Evolutionary conservation across 1,140 invertebrate species (phyloP), one percentile per base, ranked within the genome.

Genomic region (Heliconius nattereri): DNA sequence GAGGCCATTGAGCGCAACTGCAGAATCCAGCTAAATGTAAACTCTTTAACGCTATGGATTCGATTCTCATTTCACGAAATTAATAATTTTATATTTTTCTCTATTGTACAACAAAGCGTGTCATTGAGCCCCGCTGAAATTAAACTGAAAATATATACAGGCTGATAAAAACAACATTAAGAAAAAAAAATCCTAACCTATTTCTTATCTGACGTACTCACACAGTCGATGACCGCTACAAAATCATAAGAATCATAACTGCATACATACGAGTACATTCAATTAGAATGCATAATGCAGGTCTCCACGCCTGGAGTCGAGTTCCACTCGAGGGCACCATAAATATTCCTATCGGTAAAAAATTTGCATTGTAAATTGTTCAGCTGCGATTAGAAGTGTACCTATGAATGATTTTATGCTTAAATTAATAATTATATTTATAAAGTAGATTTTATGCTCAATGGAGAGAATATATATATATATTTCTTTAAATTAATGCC

Each of bases 301-400:
- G 9, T 29, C 60, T 29, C 8, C 13, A 66, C 60, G 60, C 26
- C 60, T 66, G 13, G 9, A 26, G 23, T 57, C 20, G 60, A 29
- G 60, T 66, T 66, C 60, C 60, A 66, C 60, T 66, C 26, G 60
- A 29, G 60, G 60, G 26, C 60, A 7, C 60, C 60, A 66, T 66
- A 13, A 66, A 66, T 66, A 66, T 66, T 29, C 60, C 13, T 23
- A 66, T 66, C 60, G 9, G 60, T 29, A 66, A 66, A 66, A 66
- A 66, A 66, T 66, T 66, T 66, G 60, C 60, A 66, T 66, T 66
- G 60, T 66, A 66, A 66, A 66, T 66, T 66, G 60, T 66, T 6
- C 26, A 66, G n/a, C 23, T 66, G 60, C 60, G 26, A 66, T 66
- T 66, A 66, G 60, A 66, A 66, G 60, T 29, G 26, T 66, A 45